A percentile compares a stretch with the other conserved stretches of the same genome.
These are phyloP conservation scores for Aeoliscus strigatus DNA, from an alignment of 2,797 vertebrate species.

Conservation along the genomic window DNA sequence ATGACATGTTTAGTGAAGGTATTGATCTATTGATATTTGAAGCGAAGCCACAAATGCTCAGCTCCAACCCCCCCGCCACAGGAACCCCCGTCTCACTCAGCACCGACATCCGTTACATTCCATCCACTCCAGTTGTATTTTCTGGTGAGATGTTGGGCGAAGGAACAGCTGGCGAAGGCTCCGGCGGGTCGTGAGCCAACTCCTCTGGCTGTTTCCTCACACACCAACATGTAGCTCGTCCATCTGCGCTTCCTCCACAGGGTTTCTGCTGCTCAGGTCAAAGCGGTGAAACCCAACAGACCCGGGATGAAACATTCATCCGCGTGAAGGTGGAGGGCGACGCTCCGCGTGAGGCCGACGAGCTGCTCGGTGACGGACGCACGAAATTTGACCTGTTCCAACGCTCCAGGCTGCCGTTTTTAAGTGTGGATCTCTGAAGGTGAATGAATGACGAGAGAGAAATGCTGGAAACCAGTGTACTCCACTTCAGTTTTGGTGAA, in stretches of 20 bases:
- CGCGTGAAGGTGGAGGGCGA: constrained; percentile 19
- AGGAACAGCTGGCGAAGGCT: constrained; percentile 47
- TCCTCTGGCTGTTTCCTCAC: constrained; percentile 53
- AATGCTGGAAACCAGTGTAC: no score
- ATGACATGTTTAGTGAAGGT: constrained; percentile 13
- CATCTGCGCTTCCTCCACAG: constrained; percentile 47
- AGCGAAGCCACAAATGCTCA: no score
- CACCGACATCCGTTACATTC: no score
- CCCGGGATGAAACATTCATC: constrained; percentile 38
- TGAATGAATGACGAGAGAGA: no score
- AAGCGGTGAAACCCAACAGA: constrained; percentile 18
- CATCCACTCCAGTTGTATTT: no score
- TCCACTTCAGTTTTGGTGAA: no score
- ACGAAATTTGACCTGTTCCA: constrained; percentile 1
- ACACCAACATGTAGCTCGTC: constrained; percentile 45
- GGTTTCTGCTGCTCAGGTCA: constrained; percentile 34
- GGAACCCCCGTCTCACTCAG: no score
- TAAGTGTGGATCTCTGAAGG: no score
- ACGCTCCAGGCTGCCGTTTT: no score
- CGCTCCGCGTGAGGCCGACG: constrained; percentile 19
- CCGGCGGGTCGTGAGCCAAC: constrained; percentile 27
- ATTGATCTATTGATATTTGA: constrained; percentile 31
- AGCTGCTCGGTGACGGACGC: constrained; percentile 20
- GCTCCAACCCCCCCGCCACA: no score
- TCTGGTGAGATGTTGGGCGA: constrained; percentile 8